These are phyloP conservation scores for Menidia beryllina DNA, from an alignment of 2,113 vertebrate species.

Conservation along the genomic window DNA sequence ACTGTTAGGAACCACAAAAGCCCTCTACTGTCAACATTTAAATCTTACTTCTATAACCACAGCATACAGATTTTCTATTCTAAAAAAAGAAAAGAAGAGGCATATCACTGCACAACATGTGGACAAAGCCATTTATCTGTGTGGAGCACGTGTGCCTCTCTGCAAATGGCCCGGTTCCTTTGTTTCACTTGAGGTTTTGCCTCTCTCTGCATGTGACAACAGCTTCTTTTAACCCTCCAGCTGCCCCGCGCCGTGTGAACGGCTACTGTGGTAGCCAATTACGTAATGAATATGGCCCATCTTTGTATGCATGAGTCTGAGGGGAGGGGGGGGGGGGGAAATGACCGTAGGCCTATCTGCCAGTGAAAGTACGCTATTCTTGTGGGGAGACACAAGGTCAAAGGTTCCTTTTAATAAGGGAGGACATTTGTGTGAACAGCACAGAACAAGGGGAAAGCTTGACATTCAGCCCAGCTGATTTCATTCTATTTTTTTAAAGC, in stretches of 20 bases:
- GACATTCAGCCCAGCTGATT: conserved; percentile 5
- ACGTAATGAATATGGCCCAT: conserved; percentile 39
- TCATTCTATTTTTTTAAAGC: not conserved
- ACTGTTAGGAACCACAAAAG: conserved; percentile 6
- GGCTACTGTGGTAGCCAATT: conserved; percentile 30
- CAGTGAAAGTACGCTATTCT: conserved; percentile 8
- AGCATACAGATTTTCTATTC: conserved; percentile 11
- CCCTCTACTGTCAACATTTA: not conserved
- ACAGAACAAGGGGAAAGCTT: not conserved
- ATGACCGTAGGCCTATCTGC: conserved; percentile 4
- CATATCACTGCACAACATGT: conserved; percentile 1
- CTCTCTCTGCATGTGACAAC: conserved; percentile 38
- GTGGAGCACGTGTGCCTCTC: conserved; percentile 18
- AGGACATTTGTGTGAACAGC: conserved; percentile 9
- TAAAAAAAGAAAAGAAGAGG: not conserved
- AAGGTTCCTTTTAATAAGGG: conserved; percentile 25
- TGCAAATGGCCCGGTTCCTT: conserved; percentile 40
- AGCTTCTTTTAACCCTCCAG: conserved; percentile 53
- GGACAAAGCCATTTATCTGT: conserved; percentile 24
- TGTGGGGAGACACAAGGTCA: conserved; percentile 27
- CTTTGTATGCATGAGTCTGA: not conserved
- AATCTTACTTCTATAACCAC: not conserved
- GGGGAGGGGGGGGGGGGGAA: not conserved
- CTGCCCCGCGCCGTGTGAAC: conserved; percentile 27
- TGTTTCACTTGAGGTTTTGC: conserved; percentile 53